A percentile compares a stretch with the other conserved stretches of the same genome.
phyloP scores from a whole-genome alignment of 2,888 invertebrate genomes.

The Plusia festucae region DNA sequence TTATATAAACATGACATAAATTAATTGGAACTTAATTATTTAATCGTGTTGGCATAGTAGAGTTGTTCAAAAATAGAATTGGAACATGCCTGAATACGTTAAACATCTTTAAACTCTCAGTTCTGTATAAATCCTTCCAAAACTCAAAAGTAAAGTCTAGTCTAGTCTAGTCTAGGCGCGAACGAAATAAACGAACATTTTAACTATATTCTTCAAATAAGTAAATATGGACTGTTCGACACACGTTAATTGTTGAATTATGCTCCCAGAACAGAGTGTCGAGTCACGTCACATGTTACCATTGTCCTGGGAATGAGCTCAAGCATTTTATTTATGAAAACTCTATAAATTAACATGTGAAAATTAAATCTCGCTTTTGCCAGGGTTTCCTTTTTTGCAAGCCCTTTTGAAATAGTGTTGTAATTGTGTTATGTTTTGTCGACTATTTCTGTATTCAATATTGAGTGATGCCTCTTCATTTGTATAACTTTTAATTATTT shows the following conservation, averaged over 20 bases:
- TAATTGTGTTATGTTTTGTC: no score
- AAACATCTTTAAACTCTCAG: not conserved
- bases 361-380: not conserved
- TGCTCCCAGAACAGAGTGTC: slow-evolving; percentile 41
- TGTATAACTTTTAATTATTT: no score
- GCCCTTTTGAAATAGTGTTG: not conserved
- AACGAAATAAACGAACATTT: no score
- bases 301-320: slow-evolving; percentile 16
- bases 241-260: slow-evolving; percentile 37
- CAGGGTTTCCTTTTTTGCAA: not conserved
- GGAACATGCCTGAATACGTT: not conserved
- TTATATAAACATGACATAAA: no score
- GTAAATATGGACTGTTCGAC: slow-evolving; percentile 29
- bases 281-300: slow-evolving; percentile 38
- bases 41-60: no score
- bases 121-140: not conserved
- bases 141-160: not conserved
- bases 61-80: no score
- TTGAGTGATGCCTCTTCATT: no score
- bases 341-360: slow-evolving; percentile 13
- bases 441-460: no score
- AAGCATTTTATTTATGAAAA: slow-evolving; percentile 42
- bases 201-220: slow-evolving; percentile 18
- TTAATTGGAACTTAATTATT: no score
- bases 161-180: no score